phyloP scores from a whole-genome alignment of 2,888 invertebrate genomes.

The Mechanitis mazaeus region DNA sequence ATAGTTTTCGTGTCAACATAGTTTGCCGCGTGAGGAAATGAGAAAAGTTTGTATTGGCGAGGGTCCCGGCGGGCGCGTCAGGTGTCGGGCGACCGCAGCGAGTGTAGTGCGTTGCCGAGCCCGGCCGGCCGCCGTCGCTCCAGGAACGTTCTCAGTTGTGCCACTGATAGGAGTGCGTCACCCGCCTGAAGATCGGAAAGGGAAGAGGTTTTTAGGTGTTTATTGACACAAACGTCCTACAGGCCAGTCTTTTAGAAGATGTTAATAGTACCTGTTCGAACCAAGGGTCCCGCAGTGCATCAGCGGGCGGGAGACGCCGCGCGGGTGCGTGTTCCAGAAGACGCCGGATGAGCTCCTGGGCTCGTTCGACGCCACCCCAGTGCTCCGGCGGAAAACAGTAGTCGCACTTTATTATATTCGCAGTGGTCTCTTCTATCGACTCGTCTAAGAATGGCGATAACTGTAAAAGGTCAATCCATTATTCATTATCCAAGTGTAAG shows the following conservation, averaged over 20 bases:
- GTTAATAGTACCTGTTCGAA: conserved; percentile 52
- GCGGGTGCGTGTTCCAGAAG: conserved; percentile 77
- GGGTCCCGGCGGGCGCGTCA: conserved; percentile 39
- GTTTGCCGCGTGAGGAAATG: conserved; percentile 8
- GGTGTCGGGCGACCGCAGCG: conserved; percentile 63
- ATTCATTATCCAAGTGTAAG: neutral
- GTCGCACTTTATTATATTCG: conserved; percentile 88
- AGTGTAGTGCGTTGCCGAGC: conserved; percentile 52
- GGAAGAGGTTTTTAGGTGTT: no score
- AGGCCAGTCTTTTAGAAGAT: neutral
- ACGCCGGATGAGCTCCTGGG: conserved; percentile 80
- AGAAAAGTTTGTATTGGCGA: neutral
- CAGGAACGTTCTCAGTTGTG: conserved; percentile 65
- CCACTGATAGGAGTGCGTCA: conserved; percentile 47
- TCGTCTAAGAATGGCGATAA: conserved; percentile 91
- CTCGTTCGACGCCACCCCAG: conserved; percentile 81
- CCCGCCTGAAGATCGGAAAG: conserved; percentile 45
- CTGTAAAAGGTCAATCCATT: conserved; percentile 50
- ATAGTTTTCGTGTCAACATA: conserved; percentile 7
- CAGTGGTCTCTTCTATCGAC: conserved; percentile 88
- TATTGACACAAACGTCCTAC: neutral
- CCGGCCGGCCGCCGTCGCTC: conserved; percentile 68
- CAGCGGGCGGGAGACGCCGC: conserved; percentile 46
- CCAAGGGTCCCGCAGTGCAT: conserved; percentile 58
- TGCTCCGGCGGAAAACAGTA: conserved; percentile 89